These are phyloP conservation scores for Caenorhabditis japonica DNA, from an alignment of 2,888 invertebrate species.

Conservation along the genomic window DNA sequence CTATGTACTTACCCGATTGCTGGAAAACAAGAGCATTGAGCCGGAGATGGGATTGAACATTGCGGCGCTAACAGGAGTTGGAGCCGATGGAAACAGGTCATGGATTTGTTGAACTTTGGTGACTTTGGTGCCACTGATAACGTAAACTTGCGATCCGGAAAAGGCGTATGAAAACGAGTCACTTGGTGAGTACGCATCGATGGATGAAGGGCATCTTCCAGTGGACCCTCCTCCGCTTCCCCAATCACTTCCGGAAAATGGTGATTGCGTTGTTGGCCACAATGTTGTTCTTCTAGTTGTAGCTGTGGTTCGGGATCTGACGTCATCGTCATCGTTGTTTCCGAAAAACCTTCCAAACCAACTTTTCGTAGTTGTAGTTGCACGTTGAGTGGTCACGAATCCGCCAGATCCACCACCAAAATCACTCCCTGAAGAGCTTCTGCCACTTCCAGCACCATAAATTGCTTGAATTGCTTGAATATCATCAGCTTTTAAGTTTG, in stretches of 20 bases:
- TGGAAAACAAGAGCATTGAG: conserved; percentile 67
- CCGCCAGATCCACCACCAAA: conserved; percentile 9
- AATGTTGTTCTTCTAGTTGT: conserved; percentile 34
- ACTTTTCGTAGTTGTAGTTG: conserved; percentile 50
- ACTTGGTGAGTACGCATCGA: conserved; percentile 66
- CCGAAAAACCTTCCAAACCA: conserved; percentile 64
- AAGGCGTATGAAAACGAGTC: conserved; percentile 68
- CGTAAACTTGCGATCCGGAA: conserved; percentile 68
- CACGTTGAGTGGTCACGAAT: conserved; percentile 21
- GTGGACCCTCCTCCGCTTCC: conserved; percentile 32
- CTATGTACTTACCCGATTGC: conserved; percentile 55
- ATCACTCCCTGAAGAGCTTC: conserved; percentile 23
- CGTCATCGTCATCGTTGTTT: conserved; percentile 46
- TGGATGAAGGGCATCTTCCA: conserved; percentile 52
- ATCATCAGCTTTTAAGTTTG: conserved; percentile 69
- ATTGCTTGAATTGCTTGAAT: conserved; percentile 74
- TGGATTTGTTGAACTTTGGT: conserved; percentile 59
- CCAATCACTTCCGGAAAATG: conserved; percentile 37
- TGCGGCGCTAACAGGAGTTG: conserved; percentile 58
- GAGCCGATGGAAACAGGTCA: conserved; percentile 63
- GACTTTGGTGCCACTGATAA: conserved; percentile 58
- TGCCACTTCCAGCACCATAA: conserved; percentile 65
- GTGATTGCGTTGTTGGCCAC: conserved; percentile 34
- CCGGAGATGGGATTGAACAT: conserved; percentile 64
- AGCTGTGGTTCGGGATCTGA: conserved; percentile 8